Conservation (phyloP, 2,113 vertebrate species). For the Haemorhous mexicanus region DNA sequence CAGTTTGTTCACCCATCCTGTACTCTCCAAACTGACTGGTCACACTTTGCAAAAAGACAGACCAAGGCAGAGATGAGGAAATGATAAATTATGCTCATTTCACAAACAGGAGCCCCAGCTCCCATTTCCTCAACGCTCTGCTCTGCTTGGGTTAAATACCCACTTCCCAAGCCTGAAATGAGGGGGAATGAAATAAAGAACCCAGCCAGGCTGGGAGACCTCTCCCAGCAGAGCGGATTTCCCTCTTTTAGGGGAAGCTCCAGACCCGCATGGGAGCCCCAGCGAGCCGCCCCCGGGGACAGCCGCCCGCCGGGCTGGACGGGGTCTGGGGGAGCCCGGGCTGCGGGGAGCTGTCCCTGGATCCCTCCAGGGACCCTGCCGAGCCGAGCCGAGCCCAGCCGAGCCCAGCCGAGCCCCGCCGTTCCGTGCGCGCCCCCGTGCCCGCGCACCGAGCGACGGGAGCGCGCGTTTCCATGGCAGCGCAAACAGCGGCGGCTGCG, state of each 20-base stretch:
- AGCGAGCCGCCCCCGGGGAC: background rate
- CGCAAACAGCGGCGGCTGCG: background rate
- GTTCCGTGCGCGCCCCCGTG: background rate
- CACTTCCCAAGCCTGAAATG: background rate
- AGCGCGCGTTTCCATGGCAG: background rate
- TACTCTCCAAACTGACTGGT: background rate
- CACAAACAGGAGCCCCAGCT: background rate
- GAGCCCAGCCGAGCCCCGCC: background rate
- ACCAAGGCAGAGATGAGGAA: background rate
- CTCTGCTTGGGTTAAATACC: background rate
- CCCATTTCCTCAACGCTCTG: background rate
- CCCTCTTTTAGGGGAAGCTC: background rate
- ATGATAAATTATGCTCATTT: accelerated
- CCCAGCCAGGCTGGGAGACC: background rate
- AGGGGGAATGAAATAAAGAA: accelerated
- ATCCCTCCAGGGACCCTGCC: background rate
- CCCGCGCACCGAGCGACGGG: background rate
- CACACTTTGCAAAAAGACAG: background rate
- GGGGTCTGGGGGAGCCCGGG: background rate
- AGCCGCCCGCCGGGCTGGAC: too few species aligned
- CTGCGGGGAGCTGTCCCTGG: background rate
- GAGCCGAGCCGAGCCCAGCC: too few species aligned
- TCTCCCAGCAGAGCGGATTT: background rate
- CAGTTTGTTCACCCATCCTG: background rate
- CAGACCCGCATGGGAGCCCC: accelerated